Conservation (phyloP, 1,140 invertebrate species). For the Hycleus cichorii region DNA sequence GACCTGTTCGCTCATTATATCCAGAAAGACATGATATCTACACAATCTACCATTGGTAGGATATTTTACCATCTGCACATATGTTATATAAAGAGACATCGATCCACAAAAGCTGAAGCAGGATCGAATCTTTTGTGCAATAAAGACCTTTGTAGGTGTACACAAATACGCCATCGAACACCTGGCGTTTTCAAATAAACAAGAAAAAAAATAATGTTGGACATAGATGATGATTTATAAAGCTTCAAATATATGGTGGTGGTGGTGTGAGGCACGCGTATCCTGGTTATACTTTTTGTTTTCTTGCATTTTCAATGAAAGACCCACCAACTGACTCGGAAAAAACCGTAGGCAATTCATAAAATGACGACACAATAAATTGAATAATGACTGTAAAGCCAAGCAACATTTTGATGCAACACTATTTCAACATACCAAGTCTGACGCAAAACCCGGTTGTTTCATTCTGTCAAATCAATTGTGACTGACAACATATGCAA, state of each 20-base stretch:
- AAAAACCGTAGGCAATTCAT: slow-evolving; percentile 6
- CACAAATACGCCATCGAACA: background rate
- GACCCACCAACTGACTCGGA: background rate
- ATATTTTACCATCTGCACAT: slow-evolving; percentile 4
- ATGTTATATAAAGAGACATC: background rate
- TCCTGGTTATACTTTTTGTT: background rate
- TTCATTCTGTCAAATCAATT: slow-evolving; percentile 8
- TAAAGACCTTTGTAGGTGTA: slow-evolving; percentile 19
- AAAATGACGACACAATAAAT: slow-evolving; percentile 20
- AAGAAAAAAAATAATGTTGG: too few species aligned
- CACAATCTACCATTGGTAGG: too few species aligned
- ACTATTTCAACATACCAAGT: slow-evolving; percentile 16
- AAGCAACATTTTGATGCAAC: slow-evolving; percentile 23
- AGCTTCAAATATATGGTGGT: slow-evolving; percentile 1
- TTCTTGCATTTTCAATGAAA: too few species aligned
- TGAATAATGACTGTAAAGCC: slow-evolving; percentile 16
- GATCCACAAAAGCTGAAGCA: slow-evolving; percentile 1
- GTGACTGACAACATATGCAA: too few species aligned
- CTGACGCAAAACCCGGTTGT: slow-evolving; percentile 18
- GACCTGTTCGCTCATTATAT: too few species aligned
- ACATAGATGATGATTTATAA: too few species aligned
- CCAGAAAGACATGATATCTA: too few species aligned
- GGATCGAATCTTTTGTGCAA: slow-evolving; percentile 16
- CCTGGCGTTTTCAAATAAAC: slow-evolving; percentile 3
- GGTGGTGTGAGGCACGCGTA: background rate